phyloP scores from a whole-genome alignment of 1,140 invertebrate genomes.

The Drosophila dunni region DNA sequence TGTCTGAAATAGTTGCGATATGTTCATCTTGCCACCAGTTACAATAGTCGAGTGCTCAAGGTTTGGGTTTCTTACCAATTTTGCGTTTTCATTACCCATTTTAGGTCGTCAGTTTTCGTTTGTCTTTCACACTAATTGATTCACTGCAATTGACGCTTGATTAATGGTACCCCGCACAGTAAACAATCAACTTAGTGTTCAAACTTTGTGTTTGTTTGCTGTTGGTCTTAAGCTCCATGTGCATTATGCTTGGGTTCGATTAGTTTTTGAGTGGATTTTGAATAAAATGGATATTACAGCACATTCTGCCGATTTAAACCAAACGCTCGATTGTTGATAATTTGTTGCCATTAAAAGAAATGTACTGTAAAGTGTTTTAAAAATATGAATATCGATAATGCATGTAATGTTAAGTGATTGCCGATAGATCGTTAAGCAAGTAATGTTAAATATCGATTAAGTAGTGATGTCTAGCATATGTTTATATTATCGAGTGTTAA shows the following conservation, averaged over 20 bases:
- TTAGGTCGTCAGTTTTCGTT: neutral
- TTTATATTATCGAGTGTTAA: too few species aligned
- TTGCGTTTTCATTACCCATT: neutral
- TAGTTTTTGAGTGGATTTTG: too few species aligned
- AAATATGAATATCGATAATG: too few species aligned
- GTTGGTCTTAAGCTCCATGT: neutral
- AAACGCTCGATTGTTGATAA: too few species aligned
- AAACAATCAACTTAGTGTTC: neutral
- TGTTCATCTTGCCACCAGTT: conserved; percentile 57
- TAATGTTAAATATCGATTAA: too few species aligned
- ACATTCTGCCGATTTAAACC: too few species aligned
- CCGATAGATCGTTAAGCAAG: too few species aligned
- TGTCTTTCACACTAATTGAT: neutral
- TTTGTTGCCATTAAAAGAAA: too few species aligned
- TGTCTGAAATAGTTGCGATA: conserved; percentile 46
- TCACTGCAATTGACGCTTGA: neutral
- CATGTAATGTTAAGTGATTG: too few species aligned
- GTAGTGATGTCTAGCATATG: too few species aligned
- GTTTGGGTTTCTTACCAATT: neutral
- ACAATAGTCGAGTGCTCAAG: neutral
- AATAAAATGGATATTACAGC: too few species aligned
- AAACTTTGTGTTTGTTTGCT: neutral
- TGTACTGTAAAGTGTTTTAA: too few species aligned
- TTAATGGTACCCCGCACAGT: neutral
- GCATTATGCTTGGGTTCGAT: neutral